These are phyloP conservation scores for Hiodon tergisus DNA, from an alignment of 2,113 vertebrate species.

Conservation along the genomic window DNA sequence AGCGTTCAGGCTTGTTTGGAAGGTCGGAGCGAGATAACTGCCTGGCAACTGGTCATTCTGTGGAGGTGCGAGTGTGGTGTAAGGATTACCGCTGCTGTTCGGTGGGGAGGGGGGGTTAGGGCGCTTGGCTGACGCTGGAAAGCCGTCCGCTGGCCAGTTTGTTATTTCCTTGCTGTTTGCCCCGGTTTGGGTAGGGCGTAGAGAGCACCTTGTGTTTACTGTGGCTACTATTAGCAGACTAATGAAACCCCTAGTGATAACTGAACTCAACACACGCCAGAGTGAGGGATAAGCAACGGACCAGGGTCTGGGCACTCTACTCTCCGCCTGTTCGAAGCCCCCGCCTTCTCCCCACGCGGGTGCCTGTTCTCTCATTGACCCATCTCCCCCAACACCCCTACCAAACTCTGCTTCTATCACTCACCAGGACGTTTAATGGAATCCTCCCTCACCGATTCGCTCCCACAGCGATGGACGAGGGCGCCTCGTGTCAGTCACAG, in stretches of 20 bases:
- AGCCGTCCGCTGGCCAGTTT: slow-evolving; percentile 52
- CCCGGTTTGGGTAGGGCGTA: slow-evolving; percentile 62
- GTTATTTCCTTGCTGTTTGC: slow-evolving; percentile 68
- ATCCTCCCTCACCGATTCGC: slow-evolving; percentile 51
- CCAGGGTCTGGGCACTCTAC: slow-evolving; percentile 17
- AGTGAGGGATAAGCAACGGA: slow-evolving; percentile 49
- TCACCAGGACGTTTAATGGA: slow-evolving; percentile 46
- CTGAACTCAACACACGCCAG: slow-evolving; percentile 65
- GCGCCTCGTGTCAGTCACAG: slow-evolving; percentile 43
- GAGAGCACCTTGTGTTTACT: slow-evolving; percentile 63
- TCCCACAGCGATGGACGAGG: slow-evolving; percentile 65
- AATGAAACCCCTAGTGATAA: slow-evolving; percentile 79
- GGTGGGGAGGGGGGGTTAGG: neutral
- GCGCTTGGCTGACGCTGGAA: slow-evolving; percentile 13
- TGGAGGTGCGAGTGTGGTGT: neutral
- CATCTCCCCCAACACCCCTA: neutral
- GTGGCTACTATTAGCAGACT: slow-evolving; percentile 72
- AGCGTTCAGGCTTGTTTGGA: neutral
- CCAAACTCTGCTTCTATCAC: slow-evolving; percentile 40
- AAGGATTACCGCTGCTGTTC: no score
- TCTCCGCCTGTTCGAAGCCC: neutral
- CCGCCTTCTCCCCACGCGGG: slow-evolving; percentile 25
- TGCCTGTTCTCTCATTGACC: slow-evolving; percentile 28
- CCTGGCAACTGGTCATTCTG: slow-evolving; percentile 6
- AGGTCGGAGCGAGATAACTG: neutral